Evolutionary conservation across 2,797 vertebrate species (phyloP).

Genomic region (Apodemus agrarius): DNA sequence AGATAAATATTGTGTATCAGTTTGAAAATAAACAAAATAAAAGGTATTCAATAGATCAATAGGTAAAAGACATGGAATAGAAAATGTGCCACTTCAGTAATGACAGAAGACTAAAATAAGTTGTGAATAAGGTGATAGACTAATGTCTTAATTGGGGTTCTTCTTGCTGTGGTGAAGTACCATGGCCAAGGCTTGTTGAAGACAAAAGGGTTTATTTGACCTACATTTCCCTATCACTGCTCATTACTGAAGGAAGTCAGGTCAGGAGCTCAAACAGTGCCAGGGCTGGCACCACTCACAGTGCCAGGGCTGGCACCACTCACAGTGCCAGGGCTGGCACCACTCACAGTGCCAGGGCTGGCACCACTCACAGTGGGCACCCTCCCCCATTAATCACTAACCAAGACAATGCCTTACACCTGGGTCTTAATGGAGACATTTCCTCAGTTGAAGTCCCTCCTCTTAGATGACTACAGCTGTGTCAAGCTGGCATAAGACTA

Average conservation of each 20-base stretch:
- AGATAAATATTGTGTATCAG: not conserved
- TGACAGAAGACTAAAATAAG: slow-evolving; percentile 14
- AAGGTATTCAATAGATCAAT: not conserved
- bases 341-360: not conserved
- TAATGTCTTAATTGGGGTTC: not conserved
- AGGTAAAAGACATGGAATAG: not conserved
- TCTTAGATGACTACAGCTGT: not conserved
- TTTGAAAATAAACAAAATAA: not conserved
- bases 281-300: not conserved
- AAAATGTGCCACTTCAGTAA: not conserved
- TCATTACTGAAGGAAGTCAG: not conserved
- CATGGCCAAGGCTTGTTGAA: not conserved
- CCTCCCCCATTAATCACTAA: not conserved
- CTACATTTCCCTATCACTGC: not conserved
- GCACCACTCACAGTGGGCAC: not conserved
- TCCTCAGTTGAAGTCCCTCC: not conserved
- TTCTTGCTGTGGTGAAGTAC: not conserved
- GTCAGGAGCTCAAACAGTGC: not conserved
- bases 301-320: not conserved
- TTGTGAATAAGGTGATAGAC: not conserved
- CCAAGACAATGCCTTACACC: not conserved
- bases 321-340: not conserved
- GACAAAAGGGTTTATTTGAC: not conserved
- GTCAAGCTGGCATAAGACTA: not conserved
- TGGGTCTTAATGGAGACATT: not conserved